Evolutionary conservation across 2,797 vertebrate genomes (phyloP), one percentile per base, ranked within the genome.

Genomic region (Rallus crepitans): DNA sequence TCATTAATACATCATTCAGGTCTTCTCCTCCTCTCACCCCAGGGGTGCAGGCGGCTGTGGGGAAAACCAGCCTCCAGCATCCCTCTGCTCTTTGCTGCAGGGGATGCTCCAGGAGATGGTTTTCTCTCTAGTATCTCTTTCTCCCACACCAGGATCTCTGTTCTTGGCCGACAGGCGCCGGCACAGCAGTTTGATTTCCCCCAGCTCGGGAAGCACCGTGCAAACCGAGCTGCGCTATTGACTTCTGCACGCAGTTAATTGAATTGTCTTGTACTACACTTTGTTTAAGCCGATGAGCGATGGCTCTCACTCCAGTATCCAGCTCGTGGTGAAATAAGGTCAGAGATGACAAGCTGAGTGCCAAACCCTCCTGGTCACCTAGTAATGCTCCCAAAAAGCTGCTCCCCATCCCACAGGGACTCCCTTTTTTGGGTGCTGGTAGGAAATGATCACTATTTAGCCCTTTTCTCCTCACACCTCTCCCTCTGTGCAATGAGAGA

Each of bases 201-300:
- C 57, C 0, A 7, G 70, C 82, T 83, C 0, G 3, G 42, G 59
- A 40, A 81, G 85, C 10, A 1, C 39, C 0, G 5, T 0, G 4
- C 50, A 16, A 82, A 45, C 12, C 3, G 9, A 5, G 7, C 27
- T 1, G 24, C 5, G 0, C 8, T 82, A 86, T 68, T 91, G 79
- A 59, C 89, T 95, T 28, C 30, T 0, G 0, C 16, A 42, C 1
- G 28, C 73, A 25, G 78, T 87, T 96, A 91, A 95, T 47, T 94
- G 97, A 93, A 96, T 89, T 93, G 85, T 93, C 48, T 85, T 57
- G 93, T 90, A 52, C 77, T 84, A 90, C 77, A 84, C 86, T 93
- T 95, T 83, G 94, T 96, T 95, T 82, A 86, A 94, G 3, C 37
- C 3, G 52, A 73, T 68, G 84, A 95, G 78, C 20, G 42, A 72